These are phyloP conservation scores for Hirtodrosophila cameraria DNA, from an alignment of 2,888 invertebrate species.

Conservation along the genomic window DNA sequence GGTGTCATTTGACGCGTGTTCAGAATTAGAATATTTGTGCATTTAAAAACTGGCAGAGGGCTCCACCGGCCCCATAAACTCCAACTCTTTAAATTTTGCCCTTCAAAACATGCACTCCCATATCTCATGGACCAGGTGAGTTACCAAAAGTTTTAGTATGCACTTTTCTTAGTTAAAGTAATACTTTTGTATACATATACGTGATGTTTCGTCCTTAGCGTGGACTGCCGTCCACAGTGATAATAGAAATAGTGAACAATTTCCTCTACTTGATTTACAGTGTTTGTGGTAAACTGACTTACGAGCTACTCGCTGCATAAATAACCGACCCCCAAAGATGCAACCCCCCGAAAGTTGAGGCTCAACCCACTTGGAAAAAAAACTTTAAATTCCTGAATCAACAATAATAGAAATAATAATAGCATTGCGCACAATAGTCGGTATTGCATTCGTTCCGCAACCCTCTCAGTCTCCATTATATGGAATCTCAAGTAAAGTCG, in stretches of 20 bases:
- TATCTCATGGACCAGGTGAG: too few relatives aligned
- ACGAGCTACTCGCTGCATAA: conserved; percentile 42
- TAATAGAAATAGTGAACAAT: conserved; percentile 40
- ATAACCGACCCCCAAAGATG: conserved; percentile 12
- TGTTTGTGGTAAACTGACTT: conserved; percentile 41
- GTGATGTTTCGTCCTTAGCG: too few relatives aligned
- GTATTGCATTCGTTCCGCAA: background rate
- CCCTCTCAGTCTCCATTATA: background rate
- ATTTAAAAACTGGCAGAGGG: too few relatives aligned
- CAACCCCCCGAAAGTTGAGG: background rate
- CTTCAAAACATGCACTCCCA: too few relatives aligned
- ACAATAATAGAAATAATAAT: conserved; percentile 71
- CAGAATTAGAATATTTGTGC: too few relatives aligned
- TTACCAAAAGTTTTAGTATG: too few relatives aligned
- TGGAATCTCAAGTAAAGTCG: conserved; percentile 28
- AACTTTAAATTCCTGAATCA: conserved; percentile 46
- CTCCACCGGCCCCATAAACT: too few relatives aligned
- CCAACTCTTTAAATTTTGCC: too few relatives aligned
- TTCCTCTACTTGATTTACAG: conserved; percentile 63
- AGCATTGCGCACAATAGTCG: conserved; percentile 41
- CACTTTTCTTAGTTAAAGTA: too few relatives aligned
- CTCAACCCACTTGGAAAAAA: background rate
- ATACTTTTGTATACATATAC: too few relatives aligned
- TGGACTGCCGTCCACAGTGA: too few relatives aligned
- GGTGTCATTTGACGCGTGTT: too few relatives aligned